Percentiles rank a stretch among this genome's conserved stretches.
Evolutionary conservation across 1,140 invertebrate species (phyloP).

Genomic region (Heliothis virescens): DNA sequence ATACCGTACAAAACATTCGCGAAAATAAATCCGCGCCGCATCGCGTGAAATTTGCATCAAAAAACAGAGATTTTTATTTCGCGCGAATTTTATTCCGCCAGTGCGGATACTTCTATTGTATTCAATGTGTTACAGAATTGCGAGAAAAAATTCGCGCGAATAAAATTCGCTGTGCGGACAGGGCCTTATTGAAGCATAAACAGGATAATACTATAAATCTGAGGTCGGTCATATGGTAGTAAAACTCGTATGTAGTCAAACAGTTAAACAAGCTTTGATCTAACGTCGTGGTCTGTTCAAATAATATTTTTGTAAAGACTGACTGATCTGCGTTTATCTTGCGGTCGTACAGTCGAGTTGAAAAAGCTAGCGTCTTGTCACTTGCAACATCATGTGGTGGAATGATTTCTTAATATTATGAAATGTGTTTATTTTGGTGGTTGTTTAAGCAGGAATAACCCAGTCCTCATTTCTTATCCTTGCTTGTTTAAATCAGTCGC

Average conservation of each 20-base stretch:
- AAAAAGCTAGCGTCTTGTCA: neutral
- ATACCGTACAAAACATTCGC: too few relatives aligned
- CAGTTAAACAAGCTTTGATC: constrained; percentile 50
- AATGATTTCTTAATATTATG: constrained; percentile 20
- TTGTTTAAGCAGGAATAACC: neutral
- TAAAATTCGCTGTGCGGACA: too few relatives aligned
- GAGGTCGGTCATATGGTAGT: constrained; percentile 61
- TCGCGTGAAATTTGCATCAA: too few relatives aligned
- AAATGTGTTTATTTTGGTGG: neutral
- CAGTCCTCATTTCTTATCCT: too few relatives aligned
- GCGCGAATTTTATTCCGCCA: too few relatives aligned
- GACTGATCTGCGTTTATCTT: constrained; percentile 36
- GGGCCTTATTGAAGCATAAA: constrained; percentile 69
- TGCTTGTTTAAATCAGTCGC: too few relatives aligned
- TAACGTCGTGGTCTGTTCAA: constrained; percentile 26
- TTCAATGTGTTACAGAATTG: too few relatives aligned
- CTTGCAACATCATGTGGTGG: constrained; percentile 2
- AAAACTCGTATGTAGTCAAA: constrained; percentile 43
- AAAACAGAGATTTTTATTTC: too few relatives aligned
- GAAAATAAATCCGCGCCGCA: too few relatives aligned
- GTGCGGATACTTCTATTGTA: too few relatives aligned
- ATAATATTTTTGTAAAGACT: constrained; percentile 38
- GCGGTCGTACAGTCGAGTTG: constrained; percentile 18
- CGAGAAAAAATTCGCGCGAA: too few relatives aligned
- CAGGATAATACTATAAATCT: constrained; percentile 68